These are phyloP conservation scores for Phaethon lepturus DNA, from an alignment of 2,113 vertebrate genomes.

Conservation along the genomic window DNA sequence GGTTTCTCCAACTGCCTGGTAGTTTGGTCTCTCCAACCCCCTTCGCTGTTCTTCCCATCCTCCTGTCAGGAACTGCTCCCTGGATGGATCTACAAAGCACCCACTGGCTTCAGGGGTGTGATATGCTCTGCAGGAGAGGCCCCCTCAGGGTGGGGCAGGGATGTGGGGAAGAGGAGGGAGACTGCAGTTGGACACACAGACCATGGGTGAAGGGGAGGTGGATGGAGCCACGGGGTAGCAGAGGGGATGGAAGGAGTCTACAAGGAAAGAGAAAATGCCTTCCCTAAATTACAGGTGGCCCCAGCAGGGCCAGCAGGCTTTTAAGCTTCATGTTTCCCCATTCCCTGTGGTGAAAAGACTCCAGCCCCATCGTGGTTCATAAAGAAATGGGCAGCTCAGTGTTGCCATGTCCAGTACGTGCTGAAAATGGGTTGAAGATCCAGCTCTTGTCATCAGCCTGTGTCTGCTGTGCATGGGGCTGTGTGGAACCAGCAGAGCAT, in stretches of 20 bases:
- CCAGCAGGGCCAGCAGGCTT: not conserved
- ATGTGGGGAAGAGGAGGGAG: not conserved
- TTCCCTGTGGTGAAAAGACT: not conserved
- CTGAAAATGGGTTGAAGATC: not conserved
- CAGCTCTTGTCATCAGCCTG: not conserved
- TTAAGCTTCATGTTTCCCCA: not conserved
- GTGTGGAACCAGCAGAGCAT: not conserved
- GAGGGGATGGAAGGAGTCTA: not conserved
- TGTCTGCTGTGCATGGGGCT: not conserved
- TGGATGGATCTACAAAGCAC: not conserved
- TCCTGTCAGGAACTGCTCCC: not conserved
- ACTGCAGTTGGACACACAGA: not conserved
- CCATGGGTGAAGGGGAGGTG: not conserved
- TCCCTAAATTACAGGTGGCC: not conserved
- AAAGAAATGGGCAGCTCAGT: not conserved
- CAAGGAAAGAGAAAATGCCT: not conserved
- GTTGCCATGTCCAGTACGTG: not conserved
- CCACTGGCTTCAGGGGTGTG: not conserved
- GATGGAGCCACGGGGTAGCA: accelerated
- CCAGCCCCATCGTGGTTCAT: not conserved
- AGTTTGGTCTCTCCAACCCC: not conserved
- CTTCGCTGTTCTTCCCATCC: not conserved
- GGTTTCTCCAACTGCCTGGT: accelerated
- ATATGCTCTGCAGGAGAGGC: not conserved
- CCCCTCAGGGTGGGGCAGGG: not conserved